Evolutionary conservation across 2,888 invertebrate species (phyloP).

Genomic region (Drosophila lutescens): DNA sequence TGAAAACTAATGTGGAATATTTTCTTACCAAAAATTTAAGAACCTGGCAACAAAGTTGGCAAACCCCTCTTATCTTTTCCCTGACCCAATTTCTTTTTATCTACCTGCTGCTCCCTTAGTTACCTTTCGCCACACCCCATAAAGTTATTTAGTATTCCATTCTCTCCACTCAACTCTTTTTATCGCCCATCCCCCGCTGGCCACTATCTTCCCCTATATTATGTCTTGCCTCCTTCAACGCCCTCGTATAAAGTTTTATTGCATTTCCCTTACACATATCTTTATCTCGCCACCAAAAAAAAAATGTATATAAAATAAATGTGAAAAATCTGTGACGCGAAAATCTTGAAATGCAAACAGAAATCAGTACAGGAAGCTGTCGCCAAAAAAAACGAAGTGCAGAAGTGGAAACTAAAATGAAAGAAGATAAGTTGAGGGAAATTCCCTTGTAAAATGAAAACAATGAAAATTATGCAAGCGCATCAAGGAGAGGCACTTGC

Average conservation of each 20-base stretch:
- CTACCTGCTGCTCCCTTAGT: slow-evolving; percentile 10
- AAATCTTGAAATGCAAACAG: slow-evolving; percentile 75
- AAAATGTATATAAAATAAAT: slow-evolving; percentile 11
- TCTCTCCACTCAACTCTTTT: slow-evolving; percentile 27
- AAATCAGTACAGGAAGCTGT: slow-evolving; percentile 70
- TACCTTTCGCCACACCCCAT: slow-evolving; percentile 14
- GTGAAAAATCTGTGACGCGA: slow-evolving; percentile 62
- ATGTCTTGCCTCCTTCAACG: slow-evolving; percentile 37
- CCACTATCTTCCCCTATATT: slow-evolving; percentile 13
- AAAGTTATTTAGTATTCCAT: slow-evolving; percentile 46
- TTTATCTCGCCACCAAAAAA: slow-evolving; percentile 14
- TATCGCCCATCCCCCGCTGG: slow-evolving; percentile 23
- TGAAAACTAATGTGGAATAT: background rate
- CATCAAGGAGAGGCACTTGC: slow-evolving; percentile 57
- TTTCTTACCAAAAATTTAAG: background rate
- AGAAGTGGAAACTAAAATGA: slow-evolving; percentile 39
- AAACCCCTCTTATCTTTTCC: background rate
- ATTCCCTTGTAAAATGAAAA: slow-evolving; percentile 74
- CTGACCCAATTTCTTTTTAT: slow-evolving; percentile 35
- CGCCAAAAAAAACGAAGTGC: slow-evolving; percentile 32
- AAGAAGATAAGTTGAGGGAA: slow-evolving; percentile 56
- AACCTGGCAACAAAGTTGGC: background rate
- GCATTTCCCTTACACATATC: slow-evolving; percentile 53
- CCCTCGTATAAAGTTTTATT: slow-evolving; percentile 67
- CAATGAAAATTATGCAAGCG: slow-evolving; percentile 79